Percentiles rank a stretch among this genome's conserved stretches.
Conservation (phyloP, 2,113 vertebrate species). For the Megatriorchis doriae region DNA sequence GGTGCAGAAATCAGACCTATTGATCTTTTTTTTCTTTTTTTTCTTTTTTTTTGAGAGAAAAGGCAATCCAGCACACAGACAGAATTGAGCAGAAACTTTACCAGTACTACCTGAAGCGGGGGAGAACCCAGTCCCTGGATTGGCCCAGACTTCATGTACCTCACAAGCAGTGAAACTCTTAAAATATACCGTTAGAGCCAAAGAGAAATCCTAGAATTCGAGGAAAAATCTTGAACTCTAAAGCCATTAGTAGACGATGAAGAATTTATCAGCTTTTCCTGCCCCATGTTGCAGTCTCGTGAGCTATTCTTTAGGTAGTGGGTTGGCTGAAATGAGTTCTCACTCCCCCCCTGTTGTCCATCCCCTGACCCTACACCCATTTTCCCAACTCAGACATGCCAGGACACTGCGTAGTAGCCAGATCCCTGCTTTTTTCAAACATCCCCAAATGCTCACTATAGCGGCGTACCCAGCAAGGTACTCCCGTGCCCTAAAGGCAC, state of each 20-base stretch:
- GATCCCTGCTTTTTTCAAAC: background rate
- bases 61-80: background rate
- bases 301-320: background rate
- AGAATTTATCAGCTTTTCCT: background rate
- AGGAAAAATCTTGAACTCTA: background rate
- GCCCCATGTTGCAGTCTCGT: background rate
- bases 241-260: background rate
- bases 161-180: background rate
- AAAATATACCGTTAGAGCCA: rapidly evolving
- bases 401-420: background rate
- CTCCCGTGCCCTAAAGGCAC: background rate
- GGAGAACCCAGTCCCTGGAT: background rate
- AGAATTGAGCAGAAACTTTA: background rate
- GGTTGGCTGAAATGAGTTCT: background rate
- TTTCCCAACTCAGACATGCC: background rate
- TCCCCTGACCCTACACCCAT: background rate
- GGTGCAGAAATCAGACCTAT: background rate
- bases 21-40: background rate
- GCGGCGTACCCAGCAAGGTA: background rate
- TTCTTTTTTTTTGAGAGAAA: background rate
- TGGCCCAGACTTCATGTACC: rapidly evolving
- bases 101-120: rapidly evolving
- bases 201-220: background rate
- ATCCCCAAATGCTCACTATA: background rate
- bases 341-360: background rate